Evolutionary conservation across 2,797 vertebrate genomes (phyloP).

Genomic region (Aeoliscus strigatus): DNA sequence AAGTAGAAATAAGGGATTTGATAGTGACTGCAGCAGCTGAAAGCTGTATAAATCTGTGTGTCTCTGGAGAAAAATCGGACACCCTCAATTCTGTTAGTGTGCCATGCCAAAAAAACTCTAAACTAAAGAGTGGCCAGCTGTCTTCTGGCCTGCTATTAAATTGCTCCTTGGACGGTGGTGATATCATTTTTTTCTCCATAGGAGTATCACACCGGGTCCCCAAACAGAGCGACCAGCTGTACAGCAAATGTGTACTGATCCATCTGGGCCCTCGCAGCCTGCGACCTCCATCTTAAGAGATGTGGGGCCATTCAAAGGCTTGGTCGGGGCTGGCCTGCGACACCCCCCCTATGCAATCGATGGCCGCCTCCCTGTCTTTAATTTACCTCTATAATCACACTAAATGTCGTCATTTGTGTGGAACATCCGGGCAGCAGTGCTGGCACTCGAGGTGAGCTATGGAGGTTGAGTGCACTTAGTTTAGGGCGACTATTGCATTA

Average conservation of each 20-base stretch:
- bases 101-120: conserved; percentile 81
- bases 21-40: conserved; percentile 74
- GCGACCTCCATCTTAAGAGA: conserved; percentile 88
- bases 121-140: conserved; percentile 83
- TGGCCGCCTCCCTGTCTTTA: conserved; percentile 52
- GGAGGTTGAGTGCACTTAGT: conserved; percentile 56
- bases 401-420: conserved; percentile 55
- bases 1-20: conserved; percentile 63
- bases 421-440: conserved; percentile 72
- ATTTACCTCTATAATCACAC: conserved; percentile 67
- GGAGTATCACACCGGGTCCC: conserved; percentile 93
- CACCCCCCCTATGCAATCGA: conserved; percentile 53
- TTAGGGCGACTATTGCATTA: conserved; percentile 67
- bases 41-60: conserved; percentile 73
- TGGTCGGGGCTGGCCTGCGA: conserved; percentile 52
- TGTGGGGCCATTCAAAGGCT: conserved; percentile 80
- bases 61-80: conserved; percentile 79
- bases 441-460: conserved; percentile 73
- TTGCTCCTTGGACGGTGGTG: conserved; percentile 80
- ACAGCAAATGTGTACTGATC: conserved; percentile 92
- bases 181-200: conserved; percentile 89
- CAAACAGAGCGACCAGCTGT: conserved; percentile 95
- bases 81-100: conserved; percentile 77
- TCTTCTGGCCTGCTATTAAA: conserved; percentile 82
- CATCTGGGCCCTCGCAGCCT: conserved; percentile 89